phyloP scores from a whole-genome alignment of 2,888 invertebrate species.

The Tinea pellionella region DNA sequence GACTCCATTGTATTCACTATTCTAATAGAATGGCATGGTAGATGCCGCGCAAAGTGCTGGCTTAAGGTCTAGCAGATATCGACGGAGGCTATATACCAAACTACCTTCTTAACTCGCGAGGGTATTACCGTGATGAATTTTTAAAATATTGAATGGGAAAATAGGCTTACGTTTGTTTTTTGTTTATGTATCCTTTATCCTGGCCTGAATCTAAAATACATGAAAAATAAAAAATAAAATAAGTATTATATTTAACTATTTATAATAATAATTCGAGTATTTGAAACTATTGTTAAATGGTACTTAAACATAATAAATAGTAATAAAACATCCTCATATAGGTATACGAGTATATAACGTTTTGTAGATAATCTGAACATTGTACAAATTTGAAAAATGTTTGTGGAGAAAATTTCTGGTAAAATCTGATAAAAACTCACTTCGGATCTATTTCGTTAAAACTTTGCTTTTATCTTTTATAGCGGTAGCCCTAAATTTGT shows the following conservation, averaged over 20 bases:
- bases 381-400: constrained; percentile 23
- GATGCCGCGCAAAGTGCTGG: constrained; percentile 12
- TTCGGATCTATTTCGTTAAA: constrained; percentile 37
- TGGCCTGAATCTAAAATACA: too few relatives aligned
- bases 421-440: constrained; percentile 31
- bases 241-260: too few relatives aligned
- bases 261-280: too few relatives aligned
- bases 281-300: too few relatives aligned
- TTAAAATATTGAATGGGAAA: constrained; percentile 9
- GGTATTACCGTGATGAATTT: constrained; percentile 7
- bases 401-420: constrained; percentile 23
- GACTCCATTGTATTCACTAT: not conserved
- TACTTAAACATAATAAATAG: too few relatives aligned
- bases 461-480: constrained; percentile 42
- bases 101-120: constrained; percentile 10
- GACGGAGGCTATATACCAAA: constrained; percentile 2
- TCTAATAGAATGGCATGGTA: not conserved
- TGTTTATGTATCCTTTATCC: not conserved
- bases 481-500: constrained; percentile 35
- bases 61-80: constrained; percentile 13
- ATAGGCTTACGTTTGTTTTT: not conserved
- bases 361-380: not conserved
- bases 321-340: too few relatives aligned
- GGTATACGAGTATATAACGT: too few relatives aligned
- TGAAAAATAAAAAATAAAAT: too few relatives aligned